Evolutionary conservation across 2,888 invertebrate genomes (phyloP).

Genomic region (Germaria angustata): DNA sequence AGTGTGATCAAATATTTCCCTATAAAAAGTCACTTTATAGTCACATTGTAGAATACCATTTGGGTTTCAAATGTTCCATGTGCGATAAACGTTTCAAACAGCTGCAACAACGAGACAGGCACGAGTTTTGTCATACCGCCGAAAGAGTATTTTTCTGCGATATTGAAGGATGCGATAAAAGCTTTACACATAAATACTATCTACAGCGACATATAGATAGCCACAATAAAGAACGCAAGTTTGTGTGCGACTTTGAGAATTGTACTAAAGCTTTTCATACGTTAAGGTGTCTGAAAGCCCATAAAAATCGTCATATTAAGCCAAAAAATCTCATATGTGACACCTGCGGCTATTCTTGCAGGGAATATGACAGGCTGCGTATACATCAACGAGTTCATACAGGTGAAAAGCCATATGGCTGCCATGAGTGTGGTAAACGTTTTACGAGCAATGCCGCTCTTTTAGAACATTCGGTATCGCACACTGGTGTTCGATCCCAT

Average conservation of each 20-base stretch:
- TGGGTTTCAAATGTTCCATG: slow-evolving; percentile 63
- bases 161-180: slow-evolving; percentile 73
- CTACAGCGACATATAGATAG: slow-evolving; percentile 71
- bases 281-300: slow-evolving; percentile 71
- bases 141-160: slow-evolving; percentile 71
- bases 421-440: slow-evolving; percentile 65
- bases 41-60: slow-evolving; percentile 59
- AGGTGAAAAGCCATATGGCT: slow-evolving; percentile 74
- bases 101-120: slow-evolving; percentile 72
- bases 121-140: slow-evolving; percentile 72
- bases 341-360: slow-evolving; percentile 59
- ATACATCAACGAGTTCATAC: slow-evolving; percentile 75
- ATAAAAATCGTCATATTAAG: slow-evolving; percentile 71
- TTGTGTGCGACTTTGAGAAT: slow-evolving; percentile 71
- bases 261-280: slow-evolving; percentile 73
- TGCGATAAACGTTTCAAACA: slow-evolving; percentile 74
- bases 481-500: slow-evolving; percentile 68
- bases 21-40: slow-evolving; percentile 55
- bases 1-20: slow-evolving; percentile 57
- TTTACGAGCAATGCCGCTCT: slow-evolving; percentile 68
- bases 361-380: slow-evolving; percentile 73
- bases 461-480: slow-evolving; percentile 67
- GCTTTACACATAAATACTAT: slow-evolving; percentile 72
- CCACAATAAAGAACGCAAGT: slow-evolving; percentile 71
- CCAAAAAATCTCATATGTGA: slow-evolving; percentile 71